Evolutionary conservation across 2,797 vertebrate genomes (phyloP).

Genomic region (Oreochromis mossambicus): DNA sequence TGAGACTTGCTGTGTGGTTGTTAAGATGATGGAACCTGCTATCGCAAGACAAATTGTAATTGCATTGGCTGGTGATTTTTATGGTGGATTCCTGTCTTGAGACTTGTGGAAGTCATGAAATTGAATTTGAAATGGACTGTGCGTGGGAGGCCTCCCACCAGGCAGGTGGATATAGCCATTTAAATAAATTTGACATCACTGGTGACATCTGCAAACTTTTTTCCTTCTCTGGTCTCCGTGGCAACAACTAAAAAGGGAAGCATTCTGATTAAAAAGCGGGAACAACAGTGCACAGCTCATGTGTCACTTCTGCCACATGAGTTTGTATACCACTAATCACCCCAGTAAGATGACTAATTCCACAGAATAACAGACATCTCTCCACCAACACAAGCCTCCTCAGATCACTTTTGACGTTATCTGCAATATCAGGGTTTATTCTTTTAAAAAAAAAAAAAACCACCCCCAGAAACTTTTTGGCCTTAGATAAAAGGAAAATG

Average conservation of each 20-base stretch:
- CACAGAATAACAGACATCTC: not conserved
- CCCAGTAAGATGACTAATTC: slow-evolving; percentile 5
- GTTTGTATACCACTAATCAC: not conserved
- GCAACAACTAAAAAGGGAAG: slow-evolving; percentile 27
- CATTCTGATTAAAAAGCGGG: slow-evolving; percentile 17
- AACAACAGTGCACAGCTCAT: not conserved
- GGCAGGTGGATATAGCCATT: slow-evolving; percentile 45
- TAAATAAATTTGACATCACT: slow-evolving; percentile 50
- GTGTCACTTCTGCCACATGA: not conserved
- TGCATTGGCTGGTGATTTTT: slow-evolving; percentile 31
- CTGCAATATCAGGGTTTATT: not conserved
- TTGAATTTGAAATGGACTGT: slow-evolving; percentile 39
- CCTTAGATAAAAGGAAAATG: not conserved
- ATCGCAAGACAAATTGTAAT: slow-evolving; percentile 38
- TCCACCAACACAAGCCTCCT: not conserved
- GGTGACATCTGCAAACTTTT: slow-evolving; percentile 29
- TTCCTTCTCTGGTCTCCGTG: slow-evolving; percentile 27
- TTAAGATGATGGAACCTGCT: slow-evolving; percentile 14
- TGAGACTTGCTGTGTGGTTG: not conserved
- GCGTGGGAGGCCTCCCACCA: slow-evolving; percentile 19
- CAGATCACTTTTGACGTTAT: not conserved
- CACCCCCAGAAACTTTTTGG: not conserved
- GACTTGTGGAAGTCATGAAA: slow-evolving; percentile 38
- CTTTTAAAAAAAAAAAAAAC: accelerated
- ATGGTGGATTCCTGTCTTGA: slow-evolving; percentile 15